Evolutionary conservation across 2,113 vertebrate species (phyloP), one percentile per base, ranked within the genome.

Genomic region (Maccullochella peelii): DNA sequence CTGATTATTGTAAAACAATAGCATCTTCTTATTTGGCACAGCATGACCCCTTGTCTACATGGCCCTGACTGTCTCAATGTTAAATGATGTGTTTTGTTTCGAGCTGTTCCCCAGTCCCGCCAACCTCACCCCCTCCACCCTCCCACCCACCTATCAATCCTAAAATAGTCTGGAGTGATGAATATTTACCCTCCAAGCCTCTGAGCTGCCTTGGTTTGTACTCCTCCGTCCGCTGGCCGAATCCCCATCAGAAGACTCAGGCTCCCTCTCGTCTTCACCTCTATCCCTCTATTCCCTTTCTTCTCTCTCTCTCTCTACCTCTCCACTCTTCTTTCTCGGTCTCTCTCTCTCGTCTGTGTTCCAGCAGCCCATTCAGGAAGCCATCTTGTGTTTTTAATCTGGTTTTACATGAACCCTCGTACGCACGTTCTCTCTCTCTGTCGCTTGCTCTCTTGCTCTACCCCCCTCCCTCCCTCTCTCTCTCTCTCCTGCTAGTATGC

Each of bases 311-410:
- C 77, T 73, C 44, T 77, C 44, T 59, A 40, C 88, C 89, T 91
- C 65, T 87, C 84, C 83, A 50, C 88, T 88, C 86, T 82, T 92
- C 80, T 86, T 71, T 77, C 86, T 78, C 59, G 15, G 47, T 94
- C 91, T 85, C 79, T 85, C 87, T 90, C 91, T 85, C 80, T 89
- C 72, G 87, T 83, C 88, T 87, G 91, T 85, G 86, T 86, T 94
- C 90, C 89, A 89, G 84, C 91, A 89, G 90, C 90, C 93, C 95
- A 95, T 96, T 96, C 95, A 96, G 95, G 95, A 95, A 96, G 95
- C 95, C 95, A 96, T 96, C 95, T 95, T 96, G 95, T 95, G 95
- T 95, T 95, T 94, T 95, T 95, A 95, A 94, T 95, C 94, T 91
- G 93, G 91, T 93, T 94, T 95, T 94, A 94, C 94, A 95, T 93